Base-by-base conservation (phyloP, 2,888 invertebrate species). In the Harpalus rubripes region DNA sequence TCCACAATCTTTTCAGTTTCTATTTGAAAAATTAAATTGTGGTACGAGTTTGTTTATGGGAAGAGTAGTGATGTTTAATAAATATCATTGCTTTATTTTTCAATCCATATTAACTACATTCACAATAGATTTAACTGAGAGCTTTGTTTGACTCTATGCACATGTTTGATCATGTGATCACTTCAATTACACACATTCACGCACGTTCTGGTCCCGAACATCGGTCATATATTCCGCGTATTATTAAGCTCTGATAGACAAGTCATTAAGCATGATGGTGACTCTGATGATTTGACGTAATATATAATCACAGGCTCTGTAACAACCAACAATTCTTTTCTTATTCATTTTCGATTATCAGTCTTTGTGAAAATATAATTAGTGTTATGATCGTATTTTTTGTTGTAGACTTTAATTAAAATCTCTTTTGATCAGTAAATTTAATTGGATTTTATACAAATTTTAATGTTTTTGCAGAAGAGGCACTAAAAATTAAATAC, bases 111-210 rank as follows among this genome's bases (percentile, higher is more conserved):
- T 68, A 3, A 44, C 72, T 18, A 74, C 44, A 74, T 3, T 16
- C 44, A 74, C 8, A 44, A 44, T 44, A 72, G 44, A 44, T 72
- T 44, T 44, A 72, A 44, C 72, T 18, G 22, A 18, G 44, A 44
- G 18, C 16, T 74, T 74, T 74, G 72, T 74, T 74, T 15, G 44
- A 59, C 68, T 68, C 10, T 68, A 68, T 68, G 68, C 68, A 68
- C 39, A 68, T 68, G 68, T 39, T 68, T 15, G 68, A 68, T 68
- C n/a, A 68, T 68, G 39, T 68, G 68, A 68, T 68, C 41, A 68
- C 68, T 68, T 68, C 68, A 68, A 68, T 68, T 68, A 68, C 8
- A 41, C 68, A 68, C 68, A 68, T 68, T 26, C 68, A 68, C 68
- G 68, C 39, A 39, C 39, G 68, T 32, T 68, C 15, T 39, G 39